phyloP scores from a whole-genome alignment of 1,140 invertebrate species.

The Augochlora pura region DNA sequence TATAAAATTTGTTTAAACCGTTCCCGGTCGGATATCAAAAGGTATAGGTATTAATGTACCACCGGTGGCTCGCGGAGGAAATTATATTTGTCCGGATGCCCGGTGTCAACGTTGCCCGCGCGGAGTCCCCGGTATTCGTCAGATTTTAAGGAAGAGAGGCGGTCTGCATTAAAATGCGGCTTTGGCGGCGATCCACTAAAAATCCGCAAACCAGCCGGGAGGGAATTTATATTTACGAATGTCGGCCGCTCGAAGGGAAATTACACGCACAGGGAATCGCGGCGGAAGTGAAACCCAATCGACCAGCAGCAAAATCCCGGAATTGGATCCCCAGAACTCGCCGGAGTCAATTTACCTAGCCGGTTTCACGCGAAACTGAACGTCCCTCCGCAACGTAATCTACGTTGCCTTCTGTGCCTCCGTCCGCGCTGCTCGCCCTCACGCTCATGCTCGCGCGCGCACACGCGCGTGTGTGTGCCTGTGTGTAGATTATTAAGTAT shows the following conservation, averaged over 20 bases:
- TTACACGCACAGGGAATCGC: constrained; percentile 59
- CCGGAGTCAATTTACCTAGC: constrained; percentile 58
- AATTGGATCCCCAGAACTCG: constrained; percentile 60
- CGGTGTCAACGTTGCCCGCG: not conserved
- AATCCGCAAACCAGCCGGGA: not conserved
- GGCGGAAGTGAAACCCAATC: constrained; percentile 58
- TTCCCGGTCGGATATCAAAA: no score
- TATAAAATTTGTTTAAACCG: no score
- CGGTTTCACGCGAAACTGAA: constrained; percentile 54
- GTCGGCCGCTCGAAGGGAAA: constrained; percentile 39
- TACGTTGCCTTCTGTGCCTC: not conserved
- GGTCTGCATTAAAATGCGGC: not conserved
- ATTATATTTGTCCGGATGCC: not conserved
- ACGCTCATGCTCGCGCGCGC: no score
- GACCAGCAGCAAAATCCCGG: constrained; percentile 54
- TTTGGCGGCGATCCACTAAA: not conserved
- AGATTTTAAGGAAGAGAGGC: not conserved
- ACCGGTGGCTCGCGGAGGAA: no score
- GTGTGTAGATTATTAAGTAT: constrained; percentile 47
- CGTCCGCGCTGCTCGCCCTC: not conserved
- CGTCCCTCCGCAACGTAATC: constrained; percentile 49
- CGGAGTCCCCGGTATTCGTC: not conserved
- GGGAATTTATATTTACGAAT: constrained; percentile 37
- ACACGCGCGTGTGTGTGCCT: not conserved
- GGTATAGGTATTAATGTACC: no score